Conservation (phyloP, 2,888 invertebrate species). For the Nomada lathburiana region DNA sequence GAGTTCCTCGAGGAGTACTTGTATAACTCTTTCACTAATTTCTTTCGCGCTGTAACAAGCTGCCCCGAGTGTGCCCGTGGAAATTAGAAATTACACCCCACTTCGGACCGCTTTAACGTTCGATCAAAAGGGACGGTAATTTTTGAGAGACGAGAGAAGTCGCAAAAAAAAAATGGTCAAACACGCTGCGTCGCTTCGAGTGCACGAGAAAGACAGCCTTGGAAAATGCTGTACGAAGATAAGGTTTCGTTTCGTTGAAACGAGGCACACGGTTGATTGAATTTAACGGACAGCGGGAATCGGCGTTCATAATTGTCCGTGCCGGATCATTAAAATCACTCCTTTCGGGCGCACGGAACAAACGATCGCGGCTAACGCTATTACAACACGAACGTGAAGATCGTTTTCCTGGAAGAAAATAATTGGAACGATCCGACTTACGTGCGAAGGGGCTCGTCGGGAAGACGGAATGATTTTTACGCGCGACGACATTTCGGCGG, state of each 20-base stretch:
- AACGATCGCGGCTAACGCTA: conserved; percentile 38
- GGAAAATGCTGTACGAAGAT: not conserved
- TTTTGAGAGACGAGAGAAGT: no score
- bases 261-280: conserved; percentile 9
- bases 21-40: conserved; percentile 6
- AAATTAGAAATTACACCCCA: conserved; percentile 18
- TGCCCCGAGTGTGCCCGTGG: not conserved
- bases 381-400: conserved; percentile 11
- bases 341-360: conserved; percentile 13
- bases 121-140: not conserved
- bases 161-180: not conserved
- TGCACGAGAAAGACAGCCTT: not conserved
- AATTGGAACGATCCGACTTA: conserved; percentile 64
- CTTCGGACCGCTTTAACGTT: not conserved
- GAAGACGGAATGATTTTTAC: conserved; percentile 5
- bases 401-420: conserved; percentile 65
- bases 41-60: not conserved
- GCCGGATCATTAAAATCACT: conserved; percentile 63
- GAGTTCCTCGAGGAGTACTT: not conserved
- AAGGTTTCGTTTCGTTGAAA: not conserved
- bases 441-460: not conserved
- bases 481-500: not conserved
- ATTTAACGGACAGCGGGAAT: conserved; percentile 10
- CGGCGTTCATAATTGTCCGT: conserved; percentile 56
- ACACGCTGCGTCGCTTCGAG: not conserved